phyloP scores from a whole-genome alignment of 2,113 vertebrate genomes.

The Gobiocypris rarus region DNA sequence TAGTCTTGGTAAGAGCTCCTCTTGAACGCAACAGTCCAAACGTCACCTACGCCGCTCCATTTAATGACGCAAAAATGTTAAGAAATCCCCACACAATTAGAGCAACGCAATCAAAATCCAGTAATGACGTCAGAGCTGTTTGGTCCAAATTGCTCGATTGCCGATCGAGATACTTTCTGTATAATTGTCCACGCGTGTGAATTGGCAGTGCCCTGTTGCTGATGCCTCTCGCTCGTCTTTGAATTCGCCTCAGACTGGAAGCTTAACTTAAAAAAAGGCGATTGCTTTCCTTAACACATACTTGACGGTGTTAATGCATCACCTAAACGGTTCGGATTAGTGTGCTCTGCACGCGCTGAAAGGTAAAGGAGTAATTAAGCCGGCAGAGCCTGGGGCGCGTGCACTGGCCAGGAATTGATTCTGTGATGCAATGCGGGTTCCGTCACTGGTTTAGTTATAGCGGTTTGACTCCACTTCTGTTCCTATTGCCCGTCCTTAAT shows the following conservation, averaged over 20 bases:
- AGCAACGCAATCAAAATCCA: conserved; percentile 5
- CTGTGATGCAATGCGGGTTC: conserved; percentile 82
- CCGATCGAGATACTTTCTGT: conserved; percentile 20
- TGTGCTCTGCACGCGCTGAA: conserved; percentile 29
- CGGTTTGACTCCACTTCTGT: conserved; percentile 39
- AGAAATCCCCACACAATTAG: conserved; percentile 39
- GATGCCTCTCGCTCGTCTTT: conserved; percentile 21
- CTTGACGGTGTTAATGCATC: conserved; percentile 25
- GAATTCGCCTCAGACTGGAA: conserved; percentile 25
- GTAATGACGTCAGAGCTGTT: conserved; percentile 15
- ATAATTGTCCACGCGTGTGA: conserved; percentile 28
- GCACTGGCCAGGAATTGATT: conserved; percentile 57
- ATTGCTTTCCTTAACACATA: conserved; percentile 11
- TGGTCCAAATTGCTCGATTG: not conserved
- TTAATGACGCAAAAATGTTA: conserved; percentile 46
- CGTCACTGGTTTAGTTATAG: conserved; percentile 62
- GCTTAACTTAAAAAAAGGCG: conserved; percentile 33
- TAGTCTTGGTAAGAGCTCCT: conserved; percentile 59
- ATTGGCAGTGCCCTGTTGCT: conserved; percentile 51
- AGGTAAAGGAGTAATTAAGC: conserved; percentile 51
- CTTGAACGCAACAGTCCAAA: conserved; percentile 64
- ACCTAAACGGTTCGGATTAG: conserved; percentile 22
- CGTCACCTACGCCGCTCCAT: conserved; percentile 78
- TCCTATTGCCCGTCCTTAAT: conserved; percentile 46
- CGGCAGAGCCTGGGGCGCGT: conserved; percentile 34